Conservation (phyloP, 1,140 invertebrate species). For the Cherax quadricarinatus region DNA sequence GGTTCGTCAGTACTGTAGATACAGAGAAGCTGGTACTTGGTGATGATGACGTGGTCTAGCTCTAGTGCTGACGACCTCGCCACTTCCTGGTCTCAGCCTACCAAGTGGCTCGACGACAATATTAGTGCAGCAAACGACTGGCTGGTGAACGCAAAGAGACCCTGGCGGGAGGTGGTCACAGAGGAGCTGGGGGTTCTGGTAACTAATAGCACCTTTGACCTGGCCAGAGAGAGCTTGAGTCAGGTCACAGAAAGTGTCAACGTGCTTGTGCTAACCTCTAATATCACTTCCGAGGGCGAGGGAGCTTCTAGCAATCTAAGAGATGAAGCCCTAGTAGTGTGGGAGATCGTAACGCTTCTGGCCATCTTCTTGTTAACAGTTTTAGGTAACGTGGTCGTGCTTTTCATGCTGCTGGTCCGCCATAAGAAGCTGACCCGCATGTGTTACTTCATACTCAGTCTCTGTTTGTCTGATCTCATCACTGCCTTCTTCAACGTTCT, state of each 20-base stretch:
- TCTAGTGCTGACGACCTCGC: not conserved
- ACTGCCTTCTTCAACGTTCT: constrained; percentile 85
- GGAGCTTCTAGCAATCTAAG: constrained; percentile 47
- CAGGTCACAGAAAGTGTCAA: not conserved
- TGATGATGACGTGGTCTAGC: not conserved
- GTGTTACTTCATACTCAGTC: constrained; percentile 86
- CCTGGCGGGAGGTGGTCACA: not conserved
- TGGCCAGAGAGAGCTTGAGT: not conserved
- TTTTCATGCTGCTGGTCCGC: constrained; percentile 79
- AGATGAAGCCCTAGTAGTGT: constrained; percentile 79
- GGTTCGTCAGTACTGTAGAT: too few species aligned
- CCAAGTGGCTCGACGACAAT: not conserved
- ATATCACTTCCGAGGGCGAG: not conserved
- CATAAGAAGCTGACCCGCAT: constrained; percentile 82
- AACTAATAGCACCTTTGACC: not conserved
- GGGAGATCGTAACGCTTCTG: constrained; percentile 82
- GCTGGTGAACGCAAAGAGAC: not conserved
- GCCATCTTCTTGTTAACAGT: constrained; percentile 83
- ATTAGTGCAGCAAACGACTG: not conserved
- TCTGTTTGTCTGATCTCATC: constrained; percentile 85
- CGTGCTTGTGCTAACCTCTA: not conserved
- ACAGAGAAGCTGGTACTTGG: not conserved
- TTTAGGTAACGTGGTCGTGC: constrained; percentile 83
- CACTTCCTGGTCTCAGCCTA: not conserved
- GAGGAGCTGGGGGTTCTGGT: not conserved